These are phyloP conservation scores for Nansenia antarctica DNA, from an alignment of 2,113 vertebrate species.

Conservation along the genomic window DNA sequence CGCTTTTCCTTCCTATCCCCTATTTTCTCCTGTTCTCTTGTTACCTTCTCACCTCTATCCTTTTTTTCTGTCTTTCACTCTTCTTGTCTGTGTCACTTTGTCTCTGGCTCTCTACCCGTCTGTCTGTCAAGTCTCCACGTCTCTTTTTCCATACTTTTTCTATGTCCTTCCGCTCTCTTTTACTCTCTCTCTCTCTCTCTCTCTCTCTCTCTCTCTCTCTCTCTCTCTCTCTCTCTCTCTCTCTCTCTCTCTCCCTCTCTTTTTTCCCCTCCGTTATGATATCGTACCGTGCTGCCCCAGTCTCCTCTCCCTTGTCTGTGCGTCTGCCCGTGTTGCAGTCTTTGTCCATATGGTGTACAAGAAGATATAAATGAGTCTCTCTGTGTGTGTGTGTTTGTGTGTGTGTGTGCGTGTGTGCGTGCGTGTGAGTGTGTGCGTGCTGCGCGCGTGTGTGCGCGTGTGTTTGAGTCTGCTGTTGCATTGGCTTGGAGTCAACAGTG, in stretches of 20 bases:
- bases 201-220: not conserved
- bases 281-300: not conserved
- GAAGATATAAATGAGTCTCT: not conserved
- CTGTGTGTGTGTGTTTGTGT: not conserved
- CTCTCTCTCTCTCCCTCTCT: not conserved
- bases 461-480: not conserved
- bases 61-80: not conserved
- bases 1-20: not conserved
- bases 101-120: not conserved
- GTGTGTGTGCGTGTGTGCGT: not conserved
- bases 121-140: constrained; percentile 2
- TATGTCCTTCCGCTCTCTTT: not conserved
- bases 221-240: not conserved
- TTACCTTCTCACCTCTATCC: not conserved
- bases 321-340: not conserved
- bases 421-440: not conserved
- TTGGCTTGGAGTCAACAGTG: not conserved
- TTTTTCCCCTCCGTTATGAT: not conserved
- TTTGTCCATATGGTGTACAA: not conserved
- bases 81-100: not conserved
- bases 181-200: not conserved
- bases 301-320: not conserved
- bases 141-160: not conserved
- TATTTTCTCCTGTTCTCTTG: not conserved
- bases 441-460: not conserved